Base-by-base conservation (phyloP, 1,140 invertebrate genomes). In the Idris sp. region DNA sequence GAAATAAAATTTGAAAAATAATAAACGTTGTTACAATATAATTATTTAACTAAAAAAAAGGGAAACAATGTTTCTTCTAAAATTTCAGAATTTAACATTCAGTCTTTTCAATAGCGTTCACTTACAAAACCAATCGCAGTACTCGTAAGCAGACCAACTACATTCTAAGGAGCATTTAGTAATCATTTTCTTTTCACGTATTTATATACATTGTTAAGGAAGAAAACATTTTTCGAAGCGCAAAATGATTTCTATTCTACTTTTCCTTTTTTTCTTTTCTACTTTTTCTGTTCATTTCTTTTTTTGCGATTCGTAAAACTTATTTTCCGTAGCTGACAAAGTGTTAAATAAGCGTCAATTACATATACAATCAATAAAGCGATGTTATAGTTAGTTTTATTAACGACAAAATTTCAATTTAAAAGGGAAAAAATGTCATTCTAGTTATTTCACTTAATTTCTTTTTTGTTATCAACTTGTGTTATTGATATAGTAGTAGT, bases 361-460 rank as follows among this genome's bases (percentile, higher is more conserved):
- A 36, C 44, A 28, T 46, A 11, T 61, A 61, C 44, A 51, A 62
- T 62, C 25, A 35, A 61, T 51, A 35, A 36, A 51, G 15, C 9
- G 11, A 41, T 31, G 11, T 22, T 40, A 26, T 14, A 51, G 14
- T 48, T 10, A 26, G 30, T 61, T n/a, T n/a, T n/a, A n/a, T 38
- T 25, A 48, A 25, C 43, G 28, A 25, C 30, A 40, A 28, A 25
- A 9, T 30, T 5, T n/a, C n/a, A n/a, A n/a, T n/a, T n/a, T n/a
- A n/a, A n/a, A n/a, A n/a, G n/a, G n/a, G n/a, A n/a, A n/a, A n/a
- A n/a, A n/a, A n/a, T n/a, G n/a, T n/a, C n/a, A n/a, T n/a, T n/a
- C n/a, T n/a, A n/a, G n/a, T n/a, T n/a, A n/a, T n/a, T n/a, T n/a
- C n/a, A n/a, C n/a, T n/a, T n/a, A n/a, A n/a, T n/a, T n/a, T n/a